A percentile compares a stretch with the other conserved stretches of the same genome.
phyloP scores from a whole-genome alignment of 1,140 invertebrate genomes.

The Conus ventricosus region DNA sequence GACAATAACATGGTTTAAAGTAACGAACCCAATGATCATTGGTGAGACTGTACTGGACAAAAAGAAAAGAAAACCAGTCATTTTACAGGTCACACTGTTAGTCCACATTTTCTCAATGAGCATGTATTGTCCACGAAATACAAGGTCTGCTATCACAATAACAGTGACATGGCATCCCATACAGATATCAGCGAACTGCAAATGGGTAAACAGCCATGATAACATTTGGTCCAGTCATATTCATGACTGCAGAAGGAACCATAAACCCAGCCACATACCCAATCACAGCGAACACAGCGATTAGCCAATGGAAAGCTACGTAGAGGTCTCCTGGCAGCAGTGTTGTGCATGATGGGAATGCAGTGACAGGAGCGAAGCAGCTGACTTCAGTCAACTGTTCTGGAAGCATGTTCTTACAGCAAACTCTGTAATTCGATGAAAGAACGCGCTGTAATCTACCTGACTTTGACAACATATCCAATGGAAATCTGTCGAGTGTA shows the following conservation, averaged over 20 bases:
- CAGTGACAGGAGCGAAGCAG: neutral
- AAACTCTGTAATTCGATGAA: neutral
- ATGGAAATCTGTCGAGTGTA: neutral
- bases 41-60: constrained; percentile 38
- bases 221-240: neutral
- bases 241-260: neutral
- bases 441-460: neutral
- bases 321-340: constrained; percentile 43
- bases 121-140: constrained; percentile 52
- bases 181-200: constrained; percentile 31
- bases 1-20: constrained; percentile 37
- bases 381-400: neutral
- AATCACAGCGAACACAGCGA: constrained; percentile 41
- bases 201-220: constrained; percentile 50
- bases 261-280: constrained; percentile 47
- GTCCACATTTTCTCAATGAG: constrained; percentile 23
- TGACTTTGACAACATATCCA: neutral
- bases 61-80: constrained; percentile 36
- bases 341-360: constrained; percentile 43
- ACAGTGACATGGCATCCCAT: constrained; percentile 34
- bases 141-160: constrained; percentile 23
- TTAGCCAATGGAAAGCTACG: constrained; percentile 43
- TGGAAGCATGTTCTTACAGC: neutral
- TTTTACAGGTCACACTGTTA: neutral
- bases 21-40: constrained; percentile 47